Percentiles rank a stretch among this genome's conserved stretches.
Conservation (phyloP, 1,140 invertebrate genomes). For the Drosophila littoralis region DNA sequence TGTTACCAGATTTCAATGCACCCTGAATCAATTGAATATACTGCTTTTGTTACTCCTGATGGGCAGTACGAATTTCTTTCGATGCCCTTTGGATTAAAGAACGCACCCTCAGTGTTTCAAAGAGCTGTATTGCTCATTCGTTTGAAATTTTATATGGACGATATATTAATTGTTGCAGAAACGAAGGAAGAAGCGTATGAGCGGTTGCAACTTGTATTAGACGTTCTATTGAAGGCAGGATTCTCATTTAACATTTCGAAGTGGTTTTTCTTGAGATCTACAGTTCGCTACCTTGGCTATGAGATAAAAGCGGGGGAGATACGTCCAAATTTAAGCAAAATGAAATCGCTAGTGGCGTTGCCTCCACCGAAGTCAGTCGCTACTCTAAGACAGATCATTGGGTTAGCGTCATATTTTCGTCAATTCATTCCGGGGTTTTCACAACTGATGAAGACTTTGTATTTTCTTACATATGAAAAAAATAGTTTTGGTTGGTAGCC, state of each 20-base stretch:
- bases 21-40: not conserved
- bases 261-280: conserved; percentile 8
- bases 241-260: no score
- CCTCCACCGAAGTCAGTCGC: not conserved
- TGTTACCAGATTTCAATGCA: conserved; percentile 13
- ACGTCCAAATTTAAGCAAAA: no score
- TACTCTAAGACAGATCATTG: not conserved
- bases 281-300: not conserved
- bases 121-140: not conserved
- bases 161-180: no score
- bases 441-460: no score
- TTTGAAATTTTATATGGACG: no score
- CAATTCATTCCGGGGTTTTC: not conserved
- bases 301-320: not conserved
- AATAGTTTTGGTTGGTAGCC: no score
- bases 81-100: not conserved
- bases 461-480: no score
- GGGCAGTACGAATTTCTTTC: not conserved
- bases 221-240: no score
- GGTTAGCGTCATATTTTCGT: conserved; percentile 3
- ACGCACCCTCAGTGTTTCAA: not conserved
- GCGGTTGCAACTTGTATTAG: no score
- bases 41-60: not conserved
- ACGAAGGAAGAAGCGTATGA: no score
- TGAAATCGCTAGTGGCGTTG: not conserved